phyloP scores from a whole-genome alignment of 2,113 vertebrate genomes.

The Forbesichthys agassizii region DNA sequence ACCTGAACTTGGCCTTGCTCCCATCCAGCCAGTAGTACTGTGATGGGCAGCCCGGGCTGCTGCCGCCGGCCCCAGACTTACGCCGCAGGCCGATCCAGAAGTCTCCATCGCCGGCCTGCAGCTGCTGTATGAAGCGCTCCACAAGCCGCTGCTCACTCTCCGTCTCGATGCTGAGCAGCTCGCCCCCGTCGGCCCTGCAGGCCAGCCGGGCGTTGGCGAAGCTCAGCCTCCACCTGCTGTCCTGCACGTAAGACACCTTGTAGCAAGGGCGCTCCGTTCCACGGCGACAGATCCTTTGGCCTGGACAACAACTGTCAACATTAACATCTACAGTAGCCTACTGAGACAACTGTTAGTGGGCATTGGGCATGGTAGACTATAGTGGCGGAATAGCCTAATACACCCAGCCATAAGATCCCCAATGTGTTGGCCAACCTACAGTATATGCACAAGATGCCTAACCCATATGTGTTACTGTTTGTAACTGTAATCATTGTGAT shows the following conservation, averaged over 20 bases:
- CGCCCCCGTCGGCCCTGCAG: constrained; percentile 81
- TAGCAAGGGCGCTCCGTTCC: constrained; percentile 91
- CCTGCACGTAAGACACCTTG: constrained; percentile 86
- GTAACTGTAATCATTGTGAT: no score
- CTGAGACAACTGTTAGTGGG: no score
- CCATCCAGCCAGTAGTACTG: constrained; percentile 88
- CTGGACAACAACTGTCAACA: constrained; percentile 63
- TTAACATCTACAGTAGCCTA: neutral
- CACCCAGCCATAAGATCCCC: no score
- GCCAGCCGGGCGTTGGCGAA: constrained; percentile 82
- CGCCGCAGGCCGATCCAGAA: constrained; percentile 93
- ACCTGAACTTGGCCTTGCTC: constrained; percentile 85
- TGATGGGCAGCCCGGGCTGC: constrained; percentile 74
- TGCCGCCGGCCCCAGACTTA: constrained; percentile 52
- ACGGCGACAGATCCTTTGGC: constrained; percentile 84
- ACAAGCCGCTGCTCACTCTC: constrained; percentile 87
- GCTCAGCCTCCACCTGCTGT: constrained; percentile 78
- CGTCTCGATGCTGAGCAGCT: constrained; percentile 87
- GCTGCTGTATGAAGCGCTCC: constrained; percentile 80
- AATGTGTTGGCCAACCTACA: no score
- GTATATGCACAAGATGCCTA: no score
- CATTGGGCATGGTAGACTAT: no score
- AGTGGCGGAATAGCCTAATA: no score
- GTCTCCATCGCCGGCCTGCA: constrained; percentile 83
- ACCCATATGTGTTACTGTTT: no score